Conservation (phyloP, 2,113 vertebrate species). For the Eulacestoma nigropectus region DNA sequence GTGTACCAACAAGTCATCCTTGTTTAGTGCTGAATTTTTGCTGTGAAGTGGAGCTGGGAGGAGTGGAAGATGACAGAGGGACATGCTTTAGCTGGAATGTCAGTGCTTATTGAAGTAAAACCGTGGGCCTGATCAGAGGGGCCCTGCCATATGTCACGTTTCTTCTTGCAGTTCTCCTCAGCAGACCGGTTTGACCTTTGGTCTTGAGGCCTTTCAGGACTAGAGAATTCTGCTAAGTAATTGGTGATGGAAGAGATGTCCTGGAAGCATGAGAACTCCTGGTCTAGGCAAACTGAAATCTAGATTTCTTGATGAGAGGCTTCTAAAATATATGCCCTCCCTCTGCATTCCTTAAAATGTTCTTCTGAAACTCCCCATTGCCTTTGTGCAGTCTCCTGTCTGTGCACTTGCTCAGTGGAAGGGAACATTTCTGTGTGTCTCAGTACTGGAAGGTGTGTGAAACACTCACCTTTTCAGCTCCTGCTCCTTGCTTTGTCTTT, state of each 20-base stretch:
- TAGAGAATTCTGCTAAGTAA: neutral
- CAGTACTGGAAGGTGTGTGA: neutral
- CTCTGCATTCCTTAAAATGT: neutral
- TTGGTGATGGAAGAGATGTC: neutral
- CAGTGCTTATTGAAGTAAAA: conserved; percentile 34
- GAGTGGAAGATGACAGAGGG: conserved; percentile 16
- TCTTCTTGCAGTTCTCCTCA: conserved; percentile 13
- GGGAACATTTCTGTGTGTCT: neutral
- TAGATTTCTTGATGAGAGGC: neutral
- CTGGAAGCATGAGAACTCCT: neutral
- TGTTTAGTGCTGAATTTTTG: conserved; percentile 18
- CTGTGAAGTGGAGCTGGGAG: conserved; percentile 21
- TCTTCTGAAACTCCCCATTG: neutral
- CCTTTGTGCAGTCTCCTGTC: neutral
- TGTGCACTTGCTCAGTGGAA: neutral
- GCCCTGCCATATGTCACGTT: neutral
- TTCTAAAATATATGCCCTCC: neutral
- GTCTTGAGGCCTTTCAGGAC: neutral
- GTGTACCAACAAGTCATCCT: conserved; percentile 47
- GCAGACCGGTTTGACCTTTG: neutral
- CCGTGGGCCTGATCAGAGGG: neutral
- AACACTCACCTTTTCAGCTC: neutral
- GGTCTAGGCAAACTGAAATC: neutral
- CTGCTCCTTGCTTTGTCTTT: neutral
- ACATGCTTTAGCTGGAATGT: conserved; percentile 38